Conservation (phyloP, 2,797 vertebrate species). For the Syngnathus acus region DNA sequence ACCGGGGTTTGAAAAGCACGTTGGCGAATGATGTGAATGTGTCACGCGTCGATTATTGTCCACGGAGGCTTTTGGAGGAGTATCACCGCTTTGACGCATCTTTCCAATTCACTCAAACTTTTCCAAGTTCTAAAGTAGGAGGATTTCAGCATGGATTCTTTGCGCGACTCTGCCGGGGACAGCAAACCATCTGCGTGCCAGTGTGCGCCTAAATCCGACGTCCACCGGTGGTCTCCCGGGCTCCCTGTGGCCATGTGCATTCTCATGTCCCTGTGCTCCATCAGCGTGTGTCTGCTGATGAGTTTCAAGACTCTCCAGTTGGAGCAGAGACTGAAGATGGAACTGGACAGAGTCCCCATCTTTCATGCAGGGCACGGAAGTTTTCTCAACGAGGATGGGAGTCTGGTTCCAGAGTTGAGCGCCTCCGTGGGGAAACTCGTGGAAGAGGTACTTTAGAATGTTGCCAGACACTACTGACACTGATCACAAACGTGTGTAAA, state of each 20-base stretch:
- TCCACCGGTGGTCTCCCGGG: slow-evolving; percentile 50
- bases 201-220: slow-evolving; percentile 40
- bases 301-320: slow-evolving; percentile 76
- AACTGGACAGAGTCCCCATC: slow-evolving; percentile 60
- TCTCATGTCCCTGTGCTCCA: slow-evolving; percentile 77
- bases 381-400: slow-evolving; percentile 62
- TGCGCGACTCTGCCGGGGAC: slow-evolving; percentile 39
- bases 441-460: slow-evolving; percentile 71
- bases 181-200: slow-evolving; percentile 51
- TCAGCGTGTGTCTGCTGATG: slow-evolving; percentile 79
- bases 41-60: slow-evolving; percentile 3
- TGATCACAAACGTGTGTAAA: background rate
- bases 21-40: slow-evolving; percentile 13
- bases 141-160: slow-evolving; percentile 58
- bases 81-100: background rate
- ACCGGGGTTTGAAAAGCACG: slow-evolving; percentile 13
- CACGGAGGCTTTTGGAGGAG: background rate
- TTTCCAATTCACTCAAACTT: no score
- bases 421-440: slow-evolving; percentile 72
- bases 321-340: slow-evolving; percentile 77
- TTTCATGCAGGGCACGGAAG: slow-evolving; percentile 40
- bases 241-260: slow-evolving; percentile 64
- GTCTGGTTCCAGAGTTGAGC: slow-evolving; percentile 69
- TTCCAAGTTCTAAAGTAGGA: slow-evolving; percentile 4
- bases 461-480: background rate